Evolutionary conservation across 2,797 vertebrate species (phyloP).

Genomic region (Onychomys torridus): DNA sequence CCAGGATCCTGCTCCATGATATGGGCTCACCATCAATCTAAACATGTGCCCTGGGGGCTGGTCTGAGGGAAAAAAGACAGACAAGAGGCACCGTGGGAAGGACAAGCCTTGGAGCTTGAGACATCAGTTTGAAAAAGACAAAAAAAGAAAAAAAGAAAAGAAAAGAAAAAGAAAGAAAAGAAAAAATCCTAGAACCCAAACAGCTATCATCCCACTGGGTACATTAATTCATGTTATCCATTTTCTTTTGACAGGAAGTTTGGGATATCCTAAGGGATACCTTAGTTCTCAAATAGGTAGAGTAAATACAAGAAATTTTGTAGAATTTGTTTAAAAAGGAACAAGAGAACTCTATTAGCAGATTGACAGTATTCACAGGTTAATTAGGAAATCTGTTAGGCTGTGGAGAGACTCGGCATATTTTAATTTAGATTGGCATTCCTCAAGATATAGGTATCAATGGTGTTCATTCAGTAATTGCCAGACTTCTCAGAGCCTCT

Average conservation of each 20-base stretch:
- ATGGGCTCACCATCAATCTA: not conserved
- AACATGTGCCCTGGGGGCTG: not conserved
- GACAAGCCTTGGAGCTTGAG: not conserved
- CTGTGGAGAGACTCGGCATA: constrained; percentile 65
- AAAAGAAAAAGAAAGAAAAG: not conserved
- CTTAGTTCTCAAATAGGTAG: constrained; percentile 40
- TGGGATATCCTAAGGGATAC: constrained; percentile 20
- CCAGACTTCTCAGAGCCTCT: constrained; percentile 19
- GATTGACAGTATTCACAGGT: constrained; percentile 78
- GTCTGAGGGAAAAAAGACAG: not conserved
- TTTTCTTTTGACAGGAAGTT: constrained; percentile 62
- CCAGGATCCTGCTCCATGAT: not conserved
- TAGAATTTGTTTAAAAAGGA: constrained; percentile 70
- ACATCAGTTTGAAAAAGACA: not conserved
- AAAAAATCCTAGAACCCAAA: not conserved
- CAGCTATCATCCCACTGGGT: not conserved
- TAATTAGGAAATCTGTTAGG: constrained; percentile 79
- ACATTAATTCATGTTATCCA: constrained; percentile 17
- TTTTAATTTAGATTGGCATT: constrained; percentile 72
- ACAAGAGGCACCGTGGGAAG: not conserved
- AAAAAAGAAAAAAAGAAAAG: not conserved
- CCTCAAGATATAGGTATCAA: constrained; percentile 63
- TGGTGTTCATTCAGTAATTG: constrained; percentile 35
- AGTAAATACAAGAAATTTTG: constrained; percentile 74
- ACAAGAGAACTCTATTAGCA: constrained; percentile 74